Percentiles rank a stretch among this genome's conserved stretches.
These are phyloP conservation scores for Brotula barbata DNA, from an alignment of 2,797 vertebrate genomes.

Conservation along the genomic window DNA sequence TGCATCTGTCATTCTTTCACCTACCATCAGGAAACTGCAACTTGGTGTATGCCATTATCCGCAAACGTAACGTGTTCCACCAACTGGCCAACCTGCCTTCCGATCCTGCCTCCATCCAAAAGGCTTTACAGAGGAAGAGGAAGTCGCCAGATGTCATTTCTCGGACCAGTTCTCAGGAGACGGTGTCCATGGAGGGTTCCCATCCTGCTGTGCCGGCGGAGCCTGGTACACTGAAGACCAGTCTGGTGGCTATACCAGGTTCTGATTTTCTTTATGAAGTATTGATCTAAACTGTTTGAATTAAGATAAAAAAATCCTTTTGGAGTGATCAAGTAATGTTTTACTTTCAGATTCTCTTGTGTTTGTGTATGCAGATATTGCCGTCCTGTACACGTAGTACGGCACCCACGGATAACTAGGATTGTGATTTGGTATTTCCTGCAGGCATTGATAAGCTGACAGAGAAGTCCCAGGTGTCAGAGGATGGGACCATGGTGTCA, in stretches of 20 bases:
- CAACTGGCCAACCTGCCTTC: constrained; percentile 94
- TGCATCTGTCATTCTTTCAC: background rate
- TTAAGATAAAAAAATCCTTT: background rate
- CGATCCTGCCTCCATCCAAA: constrained; percentile 88
- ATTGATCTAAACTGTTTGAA: background rate
- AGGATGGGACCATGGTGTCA: constrained; percentile 93
- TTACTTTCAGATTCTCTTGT: background rate
- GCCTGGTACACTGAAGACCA: constrained; percentile 92
- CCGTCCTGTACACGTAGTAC: background rate
- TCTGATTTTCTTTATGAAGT: constrained; percentile 1
- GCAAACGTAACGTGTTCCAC: constrained; percentile 94
- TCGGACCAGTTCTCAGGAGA: constrained; percentile 92
- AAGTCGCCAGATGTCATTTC: constrained; percentile 87
- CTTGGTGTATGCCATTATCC: constrained; percentile 97
- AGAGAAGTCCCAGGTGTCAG: constrained; percentile 95
- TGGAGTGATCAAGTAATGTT: background rate
- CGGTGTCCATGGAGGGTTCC: constrained; percentile 93
- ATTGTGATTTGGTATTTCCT: background rate
- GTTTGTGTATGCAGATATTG: background rate
- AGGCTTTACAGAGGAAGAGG: constrained; percentile 90
- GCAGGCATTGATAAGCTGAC: constrained; percentile 96
- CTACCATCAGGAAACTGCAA: constrained; percentile 79
- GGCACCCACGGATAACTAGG: no score
- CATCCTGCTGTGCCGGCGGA: constrained; percentile 92
- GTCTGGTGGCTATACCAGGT: constrained; percentile 95